Evolutionary conservation across 2,888 invertebrate genomes (phyloP).

Genomic region (Sisyra terminalis): DNA sequence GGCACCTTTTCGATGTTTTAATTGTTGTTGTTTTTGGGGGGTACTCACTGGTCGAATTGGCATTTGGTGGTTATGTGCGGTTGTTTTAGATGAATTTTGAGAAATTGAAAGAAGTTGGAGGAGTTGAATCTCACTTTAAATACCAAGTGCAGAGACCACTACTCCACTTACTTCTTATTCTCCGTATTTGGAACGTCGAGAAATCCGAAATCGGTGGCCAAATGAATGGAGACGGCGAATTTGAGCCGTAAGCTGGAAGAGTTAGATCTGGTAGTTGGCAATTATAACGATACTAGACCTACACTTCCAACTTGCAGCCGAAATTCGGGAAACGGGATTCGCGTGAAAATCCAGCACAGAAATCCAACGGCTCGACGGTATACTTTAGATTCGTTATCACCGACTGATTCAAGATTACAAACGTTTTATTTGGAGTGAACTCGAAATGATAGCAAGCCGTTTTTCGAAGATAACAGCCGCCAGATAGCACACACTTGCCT

Average conservation of each 20-base stretch:
- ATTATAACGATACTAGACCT: slow-evolving; percentile 37
- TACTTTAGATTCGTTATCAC: too few species aligned
- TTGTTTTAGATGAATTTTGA: slow-evolving; percentile 6
- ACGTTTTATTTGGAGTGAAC: too few species aligned
- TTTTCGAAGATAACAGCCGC: too few species aligned
- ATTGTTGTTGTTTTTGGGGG: too few species aligned
- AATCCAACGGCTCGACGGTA: too few species aligned
- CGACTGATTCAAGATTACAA: not conserved
- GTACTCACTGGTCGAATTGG: not conserved
- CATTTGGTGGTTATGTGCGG: too few species aligned
- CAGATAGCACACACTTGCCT: too few species aligned
- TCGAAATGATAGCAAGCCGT: too few species aligned
- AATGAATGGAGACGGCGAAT: not conserved
- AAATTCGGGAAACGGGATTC: not conserved
- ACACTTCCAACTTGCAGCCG: slow-evolving; percentile 43
- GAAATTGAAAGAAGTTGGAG: slow-evolving; percentile 47
- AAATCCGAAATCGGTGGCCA: not conserved
- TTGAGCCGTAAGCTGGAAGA: slow-evolving; percentile 47
- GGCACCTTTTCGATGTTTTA: not conserved
- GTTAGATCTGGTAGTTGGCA: slow-evolving; percentile 49
- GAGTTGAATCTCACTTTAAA: slow-evolving; percentile 58
- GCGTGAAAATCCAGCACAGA: too few species aligned
- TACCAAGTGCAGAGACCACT: slow-evolving; percentile 49
- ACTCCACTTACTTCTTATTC: slow-evolving; percentile 36
- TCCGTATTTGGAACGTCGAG: not conserved